Conservation (phyloP, 2,797 vertebrate species). For the Acanthis flammea region DNA sequence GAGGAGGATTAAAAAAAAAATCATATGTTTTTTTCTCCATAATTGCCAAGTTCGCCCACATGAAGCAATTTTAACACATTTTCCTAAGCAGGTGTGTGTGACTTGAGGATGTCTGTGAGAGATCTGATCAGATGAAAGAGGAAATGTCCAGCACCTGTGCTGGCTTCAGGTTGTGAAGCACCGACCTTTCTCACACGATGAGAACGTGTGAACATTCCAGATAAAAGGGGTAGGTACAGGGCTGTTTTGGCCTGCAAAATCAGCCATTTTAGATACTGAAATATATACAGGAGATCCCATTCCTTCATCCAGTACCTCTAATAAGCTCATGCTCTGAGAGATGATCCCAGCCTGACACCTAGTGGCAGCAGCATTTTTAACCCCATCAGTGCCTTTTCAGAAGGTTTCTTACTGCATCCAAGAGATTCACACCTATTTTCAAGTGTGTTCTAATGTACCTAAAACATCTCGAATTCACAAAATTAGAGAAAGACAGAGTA, state of each 20-base stretch:
- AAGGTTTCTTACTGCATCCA: not conserved
- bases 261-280: not conserved
- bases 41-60: not conserved
- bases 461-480: not conserved
- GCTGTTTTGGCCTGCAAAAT: not conserved
- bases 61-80: not conserved
- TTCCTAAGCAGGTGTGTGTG: not conserved
- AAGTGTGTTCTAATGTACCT: not conserved
- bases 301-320: not conserved
- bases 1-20: not conserved
- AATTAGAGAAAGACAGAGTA: not conserved
- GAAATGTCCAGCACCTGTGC: fast-evolving
- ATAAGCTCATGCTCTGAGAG: not conserved
- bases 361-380: conserved; percentile 67
- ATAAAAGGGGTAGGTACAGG: not conserved
- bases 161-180: not conserved
- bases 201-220: fast-evolving
- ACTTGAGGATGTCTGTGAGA: not conserved
- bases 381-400: not conserved
- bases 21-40: fast-evolving
- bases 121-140: not conserved
- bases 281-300: not conserved
- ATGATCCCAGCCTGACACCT: conserved; percentile 71
- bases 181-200: fast-evolving
- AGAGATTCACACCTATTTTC: not conserved